Conservation (phyloP, 2,797 vertebrate species). For the Carcharodon carcharias region DNA sequence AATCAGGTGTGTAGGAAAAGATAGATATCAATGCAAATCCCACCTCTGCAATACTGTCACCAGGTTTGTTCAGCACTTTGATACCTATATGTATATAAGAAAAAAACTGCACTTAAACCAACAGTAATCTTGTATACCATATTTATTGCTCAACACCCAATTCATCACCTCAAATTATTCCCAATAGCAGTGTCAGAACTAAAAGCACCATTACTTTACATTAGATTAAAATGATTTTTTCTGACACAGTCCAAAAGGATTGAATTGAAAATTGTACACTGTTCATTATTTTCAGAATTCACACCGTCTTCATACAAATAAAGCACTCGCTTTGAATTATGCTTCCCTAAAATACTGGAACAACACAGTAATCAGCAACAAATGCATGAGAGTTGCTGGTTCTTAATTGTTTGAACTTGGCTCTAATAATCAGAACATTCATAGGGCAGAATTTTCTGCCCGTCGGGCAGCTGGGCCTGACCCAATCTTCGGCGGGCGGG, state of each 20-base stretch:
- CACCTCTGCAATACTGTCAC: background rate
- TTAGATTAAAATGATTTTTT: background rate
- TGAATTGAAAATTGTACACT: slow-evolving; percentile 8
- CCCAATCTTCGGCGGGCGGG: no score
- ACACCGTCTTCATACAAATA: background rate
- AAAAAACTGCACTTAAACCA: background rate
- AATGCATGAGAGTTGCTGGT: background rate
- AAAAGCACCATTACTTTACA: background rate
- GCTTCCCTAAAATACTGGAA: background rate
- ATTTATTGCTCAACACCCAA: background rate
- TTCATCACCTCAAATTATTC: background rate
- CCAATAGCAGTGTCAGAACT: background rate
- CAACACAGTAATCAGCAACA: background rate
- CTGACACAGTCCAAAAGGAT: background rate
- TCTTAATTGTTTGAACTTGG: background rate
- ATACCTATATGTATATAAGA: background rate
- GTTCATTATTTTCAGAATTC: background rate
- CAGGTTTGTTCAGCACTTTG: background rate
- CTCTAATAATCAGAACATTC: background rate
- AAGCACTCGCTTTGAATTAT: background rate
- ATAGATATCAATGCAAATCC: background rate
- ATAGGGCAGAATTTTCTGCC: background rate
- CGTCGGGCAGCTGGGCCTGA: no score
- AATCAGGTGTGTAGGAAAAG: background rate
- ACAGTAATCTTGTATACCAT: background rate